Base-by-base conservation (phyloP, 2,888 invertebrate genomes). In the Halictus ligatus region DNA sequence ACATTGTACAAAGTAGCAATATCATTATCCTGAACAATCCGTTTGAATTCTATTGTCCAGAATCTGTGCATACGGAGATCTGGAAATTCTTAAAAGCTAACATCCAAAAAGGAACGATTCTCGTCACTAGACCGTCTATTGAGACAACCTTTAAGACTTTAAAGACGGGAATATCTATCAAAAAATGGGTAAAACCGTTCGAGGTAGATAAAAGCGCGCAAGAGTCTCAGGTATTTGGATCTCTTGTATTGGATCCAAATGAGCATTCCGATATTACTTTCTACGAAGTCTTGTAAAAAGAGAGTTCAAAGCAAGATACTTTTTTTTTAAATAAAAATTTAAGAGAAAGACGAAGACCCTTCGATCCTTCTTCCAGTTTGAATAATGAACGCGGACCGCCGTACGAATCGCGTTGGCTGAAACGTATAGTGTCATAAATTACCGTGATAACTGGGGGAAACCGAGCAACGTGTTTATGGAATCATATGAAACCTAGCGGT, bases 21-120 rank as follows among this genome's bases (percentile, higher is more conserved):
- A 95, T 96, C 0, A 95, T 97, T 78, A 94, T 97, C 46, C 94
- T 97, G 80, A 96, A 97, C 90, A 97, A 97, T 95, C 96, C 97
- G 3, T 96, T 97, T 92, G 97, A 97, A 91, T 97, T 97, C 93
- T 97, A 97, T 95, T 95, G 97, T 83, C 94, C 96, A 69, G 93
- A 95, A 80, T 96, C 96, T 54, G 96, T 96, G 81, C 97, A 97
- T 92, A 96, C 95, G 85, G 93, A 96, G 89, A 96, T 97, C 88
- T 97, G 97, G 97, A 93, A 95, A 84, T 97, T 96, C 92, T 95
- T 97, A 13, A 96, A 95, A 85, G 95, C 96, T 80, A 94, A 96
- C 89, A 93, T 96, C 0, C 96, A 95, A 91, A 96, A 96, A 89
- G 96, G 96, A 29, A 96, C 96, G 58, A 95, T 96, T 86, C 90